Evolutionary conservation across 2,888 invertebrate genomes (phyloP).

Genomic region (Philereme transversata): DNA sequence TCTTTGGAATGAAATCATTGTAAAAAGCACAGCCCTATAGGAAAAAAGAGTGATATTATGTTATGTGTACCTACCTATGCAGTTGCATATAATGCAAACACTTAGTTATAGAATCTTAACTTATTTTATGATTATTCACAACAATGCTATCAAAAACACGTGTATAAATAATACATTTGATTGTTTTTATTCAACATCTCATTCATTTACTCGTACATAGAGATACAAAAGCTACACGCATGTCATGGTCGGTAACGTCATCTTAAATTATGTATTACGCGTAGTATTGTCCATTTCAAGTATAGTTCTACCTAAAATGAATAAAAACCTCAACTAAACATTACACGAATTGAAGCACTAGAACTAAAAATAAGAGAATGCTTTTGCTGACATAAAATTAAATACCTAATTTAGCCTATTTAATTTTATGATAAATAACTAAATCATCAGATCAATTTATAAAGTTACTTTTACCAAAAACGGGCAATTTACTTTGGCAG

Average conservation of each 20-base stretch:
- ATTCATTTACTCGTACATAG: conserved; percentile 21
- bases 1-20: conserved; percentile 1
- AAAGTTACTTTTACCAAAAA: too few relatives aligned
- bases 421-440: too few relatives aligned
- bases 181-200: conserved; percentile 22
- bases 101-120: not conserved
- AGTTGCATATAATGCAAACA: conserved; percentile 1
- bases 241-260: conserved; percentile 3
- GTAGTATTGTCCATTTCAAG: conserved; percentile 48
- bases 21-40: conserved; percentile 8
- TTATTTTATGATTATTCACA: conserved; percentile 7
- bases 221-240: conserved; percentile 50
- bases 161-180: not conserved
- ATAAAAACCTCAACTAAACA: not conserved
- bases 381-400: not conserved
- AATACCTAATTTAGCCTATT: too few relatives aligned
- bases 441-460: too few relatives aligned
- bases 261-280: conserved; percentile 8
- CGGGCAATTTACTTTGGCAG: too few relatives aligned
- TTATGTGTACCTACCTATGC: too few relatives aligned
- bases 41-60: too few relatives aligned
- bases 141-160: conserved; percentile 18
- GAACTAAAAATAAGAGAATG: not conserved
- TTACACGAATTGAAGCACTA: not conserved
- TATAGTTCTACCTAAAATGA: conserved; percentile 34